Conservation (phyloP, 2,888 invertebrate genomes). For the Lymantria dispar region DNA sequence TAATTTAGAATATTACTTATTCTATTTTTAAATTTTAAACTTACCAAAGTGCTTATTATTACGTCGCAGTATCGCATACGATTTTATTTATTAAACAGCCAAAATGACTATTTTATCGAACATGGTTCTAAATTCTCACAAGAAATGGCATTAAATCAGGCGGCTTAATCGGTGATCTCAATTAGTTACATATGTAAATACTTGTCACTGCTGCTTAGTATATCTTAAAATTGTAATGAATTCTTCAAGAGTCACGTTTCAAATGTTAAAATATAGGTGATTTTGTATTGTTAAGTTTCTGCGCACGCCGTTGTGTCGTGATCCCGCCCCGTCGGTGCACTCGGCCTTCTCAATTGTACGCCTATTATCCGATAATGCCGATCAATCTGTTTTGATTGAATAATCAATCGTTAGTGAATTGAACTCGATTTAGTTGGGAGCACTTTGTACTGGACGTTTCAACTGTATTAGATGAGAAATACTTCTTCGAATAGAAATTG, state of each 20-base stretch:
- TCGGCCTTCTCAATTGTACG: conserved; percentile 45
- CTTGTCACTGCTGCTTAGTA: background rate
- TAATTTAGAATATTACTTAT: conserved; percentile 5
- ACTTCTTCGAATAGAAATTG: background rate
- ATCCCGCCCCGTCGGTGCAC: conserved; percentile 39
- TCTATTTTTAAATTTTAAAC: conserved; percentile 3
- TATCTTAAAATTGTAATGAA: background rate
- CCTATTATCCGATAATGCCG: conserved; percentile 76
- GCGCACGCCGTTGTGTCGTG: conserved; percentile 33
- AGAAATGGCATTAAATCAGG: background rate
- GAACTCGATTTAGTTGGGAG: conserved; percentile 62
- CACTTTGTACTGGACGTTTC: conserved; percentile 18
- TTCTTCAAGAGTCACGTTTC: conserved; percentile 1
- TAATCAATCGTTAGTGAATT: conserved; percentile 81
- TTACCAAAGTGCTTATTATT: conserved; percentile 3
- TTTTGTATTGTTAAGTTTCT: conserved; percentile 8
- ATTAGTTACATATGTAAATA: conserved; percentile 1
- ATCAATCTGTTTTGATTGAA: conserved; percentile 80
- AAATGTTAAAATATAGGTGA: conserved; percentile 8
- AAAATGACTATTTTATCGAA: background rate
- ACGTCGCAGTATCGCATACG: background rate
- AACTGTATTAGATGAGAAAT: background rate
- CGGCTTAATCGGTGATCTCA: background rate
- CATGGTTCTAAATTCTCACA: background rate
- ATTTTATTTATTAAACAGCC: background rate